Evolutionary conservation across 2,888 invertebrate species (phyloP).

Genomic region (Empis livida): DNA sequence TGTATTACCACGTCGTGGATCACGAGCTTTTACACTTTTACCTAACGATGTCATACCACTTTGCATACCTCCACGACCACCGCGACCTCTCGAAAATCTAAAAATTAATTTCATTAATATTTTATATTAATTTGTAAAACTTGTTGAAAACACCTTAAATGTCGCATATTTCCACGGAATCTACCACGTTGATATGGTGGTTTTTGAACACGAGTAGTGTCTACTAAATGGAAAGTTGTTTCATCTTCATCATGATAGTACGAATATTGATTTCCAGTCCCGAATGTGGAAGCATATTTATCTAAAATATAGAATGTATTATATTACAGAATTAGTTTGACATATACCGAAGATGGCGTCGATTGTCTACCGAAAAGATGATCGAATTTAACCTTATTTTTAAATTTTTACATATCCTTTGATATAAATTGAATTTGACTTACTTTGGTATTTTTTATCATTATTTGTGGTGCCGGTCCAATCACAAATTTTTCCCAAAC

Average conservation of each 20-base stretch:
- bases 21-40: constrained; percentile 68
- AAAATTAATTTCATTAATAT: constrained; percentile 2
- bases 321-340: neutral
- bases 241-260: constrained; percentile 99
- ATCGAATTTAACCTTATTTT: neutral
- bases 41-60: constrained; percentile 70
- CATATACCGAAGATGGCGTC: neutral
- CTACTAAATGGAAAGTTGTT: constrained; percentile 94
- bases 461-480: constrained; percentile 92
- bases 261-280: constrained; percentile 91
- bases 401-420: neutral
- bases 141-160: constrained; percentile 39
- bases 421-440: constrained; percentile 31
- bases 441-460: constrained; percentile 87
- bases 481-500: constrained; percentile 96
- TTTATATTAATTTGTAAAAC: neutral
- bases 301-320: constrained; percentile 37
- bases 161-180: constrained; percentile 68
- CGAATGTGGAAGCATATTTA: constrained; percentile 86
- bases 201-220: constrained; percentile 79
- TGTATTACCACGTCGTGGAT: constrained; percentile 57
- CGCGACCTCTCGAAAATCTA: constrained; percentile 38
- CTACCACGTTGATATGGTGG: constrained; percentile 88
- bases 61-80: constrained; percentile 51
- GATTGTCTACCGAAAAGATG: neutral